A percentile compares a stretch with the other conserved stretches of the same genome.
phyloP scores from a whole-genome alignment of 64 coral and sea anemone genomes.

The Stylophora pistillata region DNA sequence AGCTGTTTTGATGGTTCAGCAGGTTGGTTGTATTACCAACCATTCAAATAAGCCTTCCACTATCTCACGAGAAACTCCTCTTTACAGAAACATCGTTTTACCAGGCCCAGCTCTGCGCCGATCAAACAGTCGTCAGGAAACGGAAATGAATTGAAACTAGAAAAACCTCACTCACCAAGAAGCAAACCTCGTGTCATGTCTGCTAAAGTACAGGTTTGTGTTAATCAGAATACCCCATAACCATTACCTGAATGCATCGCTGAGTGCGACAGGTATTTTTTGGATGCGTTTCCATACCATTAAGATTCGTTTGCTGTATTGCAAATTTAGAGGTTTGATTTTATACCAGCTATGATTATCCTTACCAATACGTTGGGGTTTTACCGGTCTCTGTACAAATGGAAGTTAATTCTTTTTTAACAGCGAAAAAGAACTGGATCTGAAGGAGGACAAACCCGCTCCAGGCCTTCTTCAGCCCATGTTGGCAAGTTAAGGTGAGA shows the following conservation, averaged over 20 bases:
- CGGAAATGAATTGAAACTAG: neutral
- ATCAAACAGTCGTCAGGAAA: constrained; percentile 6
- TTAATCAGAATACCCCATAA: neutral
- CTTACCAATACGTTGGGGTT: no score
- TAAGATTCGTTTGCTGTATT: no score
- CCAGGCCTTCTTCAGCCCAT: constrained; percentile 54
- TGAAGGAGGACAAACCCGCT: constrained; percentile 31
- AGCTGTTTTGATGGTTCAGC: neutral
- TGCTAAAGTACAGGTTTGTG: constrained; percentile 23
- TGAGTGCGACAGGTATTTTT: no score
- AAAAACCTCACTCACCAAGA: constrained; percentile 20
- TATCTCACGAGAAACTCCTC: neutral
- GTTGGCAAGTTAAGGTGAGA: constrained; percentile 45
- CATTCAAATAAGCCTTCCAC: no score
- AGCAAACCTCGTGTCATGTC: constrained; percentile 34
- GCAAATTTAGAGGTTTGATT: no score
- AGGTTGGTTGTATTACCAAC: neutral
- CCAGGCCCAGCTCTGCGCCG: constrained; percentile 55
- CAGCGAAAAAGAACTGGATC: constrained; percentile 54
- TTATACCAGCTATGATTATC: no score
- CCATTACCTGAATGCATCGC: no score
- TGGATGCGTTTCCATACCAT: no score
- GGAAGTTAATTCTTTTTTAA: neutral
- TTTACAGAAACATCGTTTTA: constrained; percentile 51
- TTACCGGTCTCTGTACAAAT: no score